Evolutionary conservation across 2,113 vertebrate genomes (phyloP).

Genomic region (Elephantulus edwardii): DNA sequence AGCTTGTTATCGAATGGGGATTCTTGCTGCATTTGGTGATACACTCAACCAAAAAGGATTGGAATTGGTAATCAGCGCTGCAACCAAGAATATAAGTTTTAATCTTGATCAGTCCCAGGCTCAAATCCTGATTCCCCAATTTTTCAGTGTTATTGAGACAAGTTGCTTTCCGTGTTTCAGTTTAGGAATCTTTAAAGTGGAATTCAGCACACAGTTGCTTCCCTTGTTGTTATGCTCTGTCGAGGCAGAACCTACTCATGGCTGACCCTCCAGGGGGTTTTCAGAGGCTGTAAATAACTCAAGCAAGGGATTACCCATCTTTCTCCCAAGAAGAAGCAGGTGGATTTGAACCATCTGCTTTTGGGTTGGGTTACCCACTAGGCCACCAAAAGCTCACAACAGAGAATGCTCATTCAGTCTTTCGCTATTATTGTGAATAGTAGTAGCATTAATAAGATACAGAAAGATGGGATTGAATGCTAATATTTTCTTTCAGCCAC

Average conservation of each 20-base stretch:
- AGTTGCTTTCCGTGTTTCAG: conserved; percentile 11
- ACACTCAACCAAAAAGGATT: not conserved
- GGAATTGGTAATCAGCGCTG: too few relatives aligned
- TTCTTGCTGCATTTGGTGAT: not conserved
- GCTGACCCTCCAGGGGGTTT: too few relatives aligned
- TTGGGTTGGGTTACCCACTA: too few relatives aligned
- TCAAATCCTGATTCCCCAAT: conserved; percentile 14
- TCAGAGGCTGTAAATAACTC: too few relatives aligned
- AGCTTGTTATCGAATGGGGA: not conserved
- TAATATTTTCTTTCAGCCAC: conserved; percentile 86
- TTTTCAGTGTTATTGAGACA: not conserved
- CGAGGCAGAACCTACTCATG: too few relatives aligned
- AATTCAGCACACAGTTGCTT: conserved; percentile 34
- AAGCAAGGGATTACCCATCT: too few relatives aligned
- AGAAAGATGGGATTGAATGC: conserved; percentile 18
- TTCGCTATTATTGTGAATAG: not conserved
- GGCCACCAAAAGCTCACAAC: too few relatives aligned
- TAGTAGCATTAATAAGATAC: not conserved
- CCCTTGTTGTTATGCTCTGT: too few relatives aligned
- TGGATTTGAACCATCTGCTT: too few relatives aligned
- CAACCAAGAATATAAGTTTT: not conserved
- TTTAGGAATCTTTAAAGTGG: conserved; percentile 30
- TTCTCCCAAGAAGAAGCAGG: too few relatives aligned
- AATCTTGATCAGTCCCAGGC: not conserved
- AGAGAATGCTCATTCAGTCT: not conserved